These are phyloP conservation scores for Mus musculus DNA, from an alignment of 2,113 vertebrate species.

Conservation along the genomic window DNA sequence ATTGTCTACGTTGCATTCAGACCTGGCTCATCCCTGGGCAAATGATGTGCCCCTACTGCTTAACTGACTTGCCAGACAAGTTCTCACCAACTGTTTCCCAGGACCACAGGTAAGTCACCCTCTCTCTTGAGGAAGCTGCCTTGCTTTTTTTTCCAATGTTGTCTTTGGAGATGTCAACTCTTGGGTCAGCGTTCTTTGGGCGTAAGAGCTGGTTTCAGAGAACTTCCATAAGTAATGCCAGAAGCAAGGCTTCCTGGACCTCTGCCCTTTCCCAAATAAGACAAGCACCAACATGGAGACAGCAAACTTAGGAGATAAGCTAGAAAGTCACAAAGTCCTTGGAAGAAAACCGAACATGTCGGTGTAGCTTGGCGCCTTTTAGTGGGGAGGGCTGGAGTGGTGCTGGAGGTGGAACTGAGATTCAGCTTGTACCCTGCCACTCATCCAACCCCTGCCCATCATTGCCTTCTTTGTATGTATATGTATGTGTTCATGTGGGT, in stretches of 20 bases:
- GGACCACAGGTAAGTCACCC: constrained; percentile 86
- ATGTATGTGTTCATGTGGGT: neutral
- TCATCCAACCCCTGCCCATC: neutral
- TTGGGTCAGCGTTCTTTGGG: neutral
- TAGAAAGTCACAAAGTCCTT: neutral
- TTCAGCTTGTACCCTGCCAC: neutral
- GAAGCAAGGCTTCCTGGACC: neutral
- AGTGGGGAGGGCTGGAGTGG: no score
- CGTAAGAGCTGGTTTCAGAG: neutral
- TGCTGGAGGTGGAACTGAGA: no score
- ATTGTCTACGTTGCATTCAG: constrained; percentile 90
- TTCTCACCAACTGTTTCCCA: constrained; percentile 84
- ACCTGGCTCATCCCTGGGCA: constrained; percentile 87
- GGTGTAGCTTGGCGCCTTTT: neutral
- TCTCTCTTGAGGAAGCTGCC: neutral
- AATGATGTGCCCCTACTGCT: constrained; percentile 91
- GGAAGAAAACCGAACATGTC: neutral
- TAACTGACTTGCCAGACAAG: constrained; percentile 72
- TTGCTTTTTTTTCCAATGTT: neutral
- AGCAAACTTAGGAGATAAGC: neutral
- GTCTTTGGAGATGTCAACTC: neutral
- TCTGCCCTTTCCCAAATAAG: neutral
- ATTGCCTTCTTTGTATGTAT: neutral
- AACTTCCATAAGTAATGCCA: no score
- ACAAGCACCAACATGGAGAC: neutral